These are phyloP conservation scores for Heterotilapia buettikoferi DNA, from an alignment of 2,113 vertebrate species.

Conservation along the genomic window DNA sequence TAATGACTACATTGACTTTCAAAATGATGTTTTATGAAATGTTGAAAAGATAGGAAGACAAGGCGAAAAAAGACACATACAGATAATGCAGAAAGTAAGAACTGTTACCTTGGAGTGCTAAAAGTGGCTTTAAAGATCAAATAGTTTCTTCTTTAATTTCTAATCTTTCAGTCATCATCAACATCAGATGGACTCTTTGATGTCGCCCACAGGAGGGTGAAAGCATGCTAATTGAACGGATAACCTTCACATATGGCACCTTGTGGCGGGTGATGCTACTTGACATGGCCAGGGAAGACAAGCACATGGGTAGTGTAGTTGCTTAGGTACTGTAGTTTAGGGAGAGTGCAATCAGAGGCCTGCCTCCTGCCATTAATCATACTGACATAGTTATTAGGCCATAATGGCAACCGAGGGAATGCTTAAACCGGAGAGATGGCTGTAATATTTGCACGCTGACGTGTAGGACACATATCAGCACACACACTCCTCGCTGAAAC, in stretches of 20 bases:
- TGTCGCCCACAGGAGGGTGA: neutral
- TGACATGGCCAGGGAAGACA: neutral
- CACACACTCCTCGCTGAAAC: neutral
- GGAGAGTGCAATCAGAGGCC: conserved; percentile 25
- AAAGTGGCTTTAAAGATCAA: neutral
- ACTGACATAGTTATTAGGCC: conserved; percentile 58
- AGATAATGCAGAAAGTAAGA: neutral
- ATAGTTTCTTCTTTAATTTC: neutral
- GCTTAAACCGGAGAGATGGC: conserved; percentile 36
- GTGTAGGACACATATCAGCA: conserved; percentile 11
- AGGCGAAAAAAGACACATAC: neutral
- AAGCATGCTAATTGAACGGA: neutral
- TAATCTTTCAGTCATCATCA: conserved; percentile 1
- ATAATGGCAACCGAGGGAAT: conserved; percentile 53
- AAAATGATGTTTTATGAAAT: neutral
- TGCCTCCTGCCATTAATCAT: conserved; percentile 58
- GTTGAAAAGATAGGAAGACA: neutral
- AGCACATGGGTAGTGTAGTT: conserved; percentile 37
- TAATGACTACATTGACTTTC: neutral
- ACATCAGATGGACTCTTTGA: neutral
- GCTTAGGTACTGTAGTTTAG: conserved; percentile 1
- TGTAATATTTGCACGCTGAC: conserved; percentile 35
- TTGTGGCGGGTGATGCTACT: neutral
- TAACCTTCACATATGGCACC: neutral
- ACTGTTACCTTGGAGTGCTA: neutral